phyloP scores from a whole-genome alignment of 2,113 vertebrate species.

The Dasyurus viverrinus region DNA sequence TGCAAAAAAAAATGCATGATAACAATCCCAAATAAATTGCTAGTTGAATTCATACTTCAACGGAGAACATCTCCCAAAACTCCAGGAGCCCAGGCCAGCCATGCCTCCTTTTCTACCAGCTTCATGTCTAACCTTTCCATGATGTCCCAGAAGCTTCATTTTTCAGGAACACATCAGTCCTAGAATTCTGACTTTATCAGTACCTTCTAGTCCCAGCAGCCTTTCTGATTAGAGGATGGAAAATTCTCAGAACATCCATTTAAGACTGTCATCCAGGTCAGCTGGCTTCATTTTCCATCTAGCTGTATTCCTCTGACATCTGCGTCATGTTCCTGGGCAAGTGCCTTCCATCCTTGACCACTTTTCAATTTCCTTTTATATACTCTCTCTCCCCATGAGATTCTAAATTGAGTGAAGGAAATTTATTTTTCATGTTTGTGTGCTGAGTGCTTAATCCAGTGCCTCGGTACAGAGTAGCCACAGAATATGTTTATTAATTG shows the following conservation, averaged over 20 bases:
- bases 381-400: background rate
- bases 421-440: background rate
- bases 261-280: background rate
- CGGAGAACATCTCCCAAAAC: background rate
- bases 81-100: background rate
- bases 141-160: background rate
- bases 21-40: background rate
- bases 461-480: background rate
- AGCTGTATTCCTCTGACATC: background rate
- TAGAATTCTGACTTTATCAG: background rate
- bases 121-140: background rate
- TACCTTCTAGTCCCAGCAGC: background rate
- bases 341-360: background rate
- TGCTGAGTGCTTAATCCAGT: background rate
- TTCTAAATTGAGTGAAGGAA: background rate
- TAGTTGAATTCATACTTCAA: background rate
- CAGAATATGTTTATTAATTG: background rate
- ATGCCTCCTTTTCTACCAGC: background rate
- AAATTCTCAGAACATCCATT: background rate
- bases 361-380: background rate
- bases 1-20: background rate
- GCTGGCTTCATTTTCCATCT: background rate
- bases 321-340: background rate
- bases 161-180: background rate
- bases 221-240: background rate